A percentile compares a stretch with the other conserved stretches of the same genome.
phyloP scores from a whole-genome alignment of 2,113 vertebrate species.

The Octodon degus region DNA sequence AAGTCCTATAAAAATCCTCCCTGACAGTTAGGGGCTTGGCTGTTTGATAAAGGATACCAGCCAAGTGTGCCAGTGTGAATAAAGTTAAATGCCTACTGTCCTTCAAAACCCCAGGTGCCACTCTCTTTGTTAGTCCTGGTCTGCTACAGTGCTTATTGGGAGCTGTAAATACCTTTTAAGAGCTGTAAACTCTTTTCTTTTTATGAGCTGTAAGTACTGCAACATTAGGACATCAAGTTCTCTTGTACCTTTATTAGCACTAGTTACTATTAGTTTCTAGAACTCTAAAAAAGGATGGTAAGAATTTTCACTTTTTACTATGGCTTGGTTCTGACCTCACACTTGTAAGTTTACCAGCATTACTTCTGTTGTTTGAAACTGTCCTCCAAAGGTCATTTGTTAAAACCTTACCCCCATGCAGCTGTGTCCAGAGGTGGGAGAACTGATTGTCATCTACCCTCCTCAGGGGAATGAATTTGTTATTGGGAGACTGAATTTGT shows the following conservation, averaged over 20 bases:
- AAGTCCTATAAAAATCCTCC: too few relatives aligned
- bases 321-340: neutral
- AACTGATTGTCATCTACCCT: neutral
- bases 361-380: neutral
- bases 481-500: neutral
- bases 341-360: neutral
- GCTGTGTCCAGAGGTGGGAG: neutral
- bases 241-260: neutral
- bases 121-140: too few relatives aligned
- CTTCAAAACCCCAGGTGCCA: too few relatives aligned
- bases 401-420: neutral
- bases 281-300: neutral
- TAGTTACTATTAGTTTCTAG: neutral
- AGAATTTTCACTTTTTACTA: neutral
- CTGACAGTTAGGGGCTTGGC: too few relatives aligned
- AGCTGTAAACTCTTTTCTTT: too few relatives aligned
- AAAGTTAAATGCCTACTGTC: too few relatives aligned
- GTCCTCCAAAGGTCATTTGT: neutral
- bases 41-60: too few relatives aligned
- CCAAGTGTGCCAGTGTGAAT: too few relatives aligned
- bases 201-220: too few relatives aligned
- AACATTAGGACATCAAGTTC: neutral
- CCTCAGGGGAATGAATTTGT: neutral
- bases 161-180: too few relatives aligned
- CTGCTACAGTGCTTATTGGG: too few relatives aligned